Evolutionary conservation across 2,113 vertebrate genomes (phyloP).

Genomic region (Reinhardtius hippoglossoides): DNA sequence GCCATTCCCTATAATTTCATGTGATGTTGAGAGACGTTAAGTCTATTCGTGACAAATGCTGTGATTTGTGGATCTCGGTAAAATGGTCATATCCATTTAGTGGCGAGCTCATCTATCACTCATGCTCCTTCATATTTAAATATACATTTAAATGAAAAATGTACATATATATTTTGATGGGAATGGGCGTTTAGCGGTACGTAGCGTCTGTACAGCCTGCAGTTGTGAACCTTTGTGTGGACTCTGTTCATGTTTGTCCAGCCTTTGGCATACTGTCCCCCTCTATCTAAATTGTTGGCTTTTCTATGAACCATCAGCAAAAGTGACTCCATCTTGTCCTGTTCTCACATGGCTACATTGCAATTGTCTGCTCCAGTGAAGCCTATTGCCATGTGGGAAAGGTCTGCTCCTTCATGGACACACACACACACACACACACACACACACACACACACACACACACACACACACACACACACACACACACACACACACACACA

Average conservation of each 20-base stretch:
- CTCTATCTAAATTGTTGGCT: conserved; percentile 76
- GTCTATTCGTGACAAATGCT: conserved; percentile 30
- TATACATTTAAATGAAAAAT: neutral
- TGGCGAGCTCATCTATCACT: conserved; percentile 56
- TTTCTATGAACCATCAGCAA: conserved; percentile 79
- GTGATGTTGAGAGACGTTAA: neutral
- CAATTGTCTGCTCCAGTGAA: conserved; percentile 88
- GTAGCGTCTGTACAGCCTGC: conserved; percentile 5
- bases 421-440: conserved; percentile 75
- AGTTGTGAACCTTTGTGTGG: conserved; percentile 19
- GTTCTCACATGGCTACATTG: conserved; percentile 87
- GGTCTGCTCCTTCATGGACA: conserved; percentile 84
- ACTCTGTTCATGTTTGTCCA: conserved; percentile 69
- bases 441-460: conserved; percentile 62
- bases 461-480: conserved; percentile 61
- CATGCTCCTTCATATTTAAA: conserved; percentile 40
- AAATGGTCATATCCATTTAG: conserved; percentile 46
- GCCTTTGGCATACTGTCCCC: conserved; percentile 74
- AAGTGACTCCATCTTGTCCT: conserved; percentile 84
- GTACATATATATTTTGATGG: neutral
- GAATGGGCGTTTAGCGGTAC: conserved; percentile 49
- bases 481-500: conserved; percentile 72
- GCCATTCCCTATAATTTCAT: conserved; percentile 16
- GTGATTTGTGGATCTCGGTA: conserved; percentile 20
- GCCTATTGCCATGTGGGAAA: conserved; percentile 82